These are phyloP conservation scores for Drosophila pectinifera DNA, from an alignment of 1,140 invertebrate species.

Conservation along the genomic window DNA sequence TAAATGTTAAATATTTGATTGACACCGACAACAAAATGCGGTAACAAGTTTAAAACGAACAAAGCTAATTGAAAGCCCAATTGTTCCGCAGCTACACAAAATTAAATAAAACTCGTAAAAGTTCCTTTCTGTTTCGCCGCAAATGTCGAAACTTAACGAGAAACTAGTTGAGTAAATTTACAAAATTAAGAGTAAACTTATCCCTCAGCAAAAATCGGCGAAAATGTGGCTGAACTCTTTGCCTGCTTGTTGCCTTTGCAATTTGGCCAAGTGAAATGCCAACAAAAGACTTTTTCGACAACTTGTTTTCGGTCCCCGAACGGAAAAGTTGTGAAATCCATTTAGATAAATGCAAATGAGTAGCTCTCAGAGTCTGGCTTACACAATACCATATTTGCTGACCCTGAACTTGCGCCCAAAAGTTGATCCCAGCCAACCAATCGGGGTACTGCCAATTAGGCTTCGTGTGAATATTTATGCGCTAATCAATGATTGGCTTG, in stretches of 20 bases:
- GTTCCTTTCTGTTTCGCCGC: conserved; percentile 2
- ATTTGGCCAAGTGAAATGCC: conserved; percentile 55
- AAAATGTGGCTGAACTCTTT: conserved; percentile 2
- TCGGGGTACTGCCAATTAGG: conserved; percentile 35
- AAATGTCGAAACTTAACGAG: conserved; percentile 42
- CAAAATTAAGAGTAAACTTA: conserved; percentile 39
- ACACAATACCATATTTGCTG: conserved; percentile 24
- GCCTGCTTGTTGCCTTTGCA: conserved; percentile 36
- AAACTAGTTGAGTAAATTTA: conserved; percentile 43
- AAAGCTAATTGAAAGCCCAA: conserved; percentile 17
- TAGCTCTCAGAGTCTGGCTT: conserved; percentile 2
- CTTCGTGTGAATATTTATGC: conserved; percentile 69
- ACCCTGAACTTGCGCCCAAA: conserved; percentile 67
- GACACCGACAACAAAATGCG: conserved; percentile 18
- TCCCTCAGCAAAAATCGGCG: conserved; percentile 28
- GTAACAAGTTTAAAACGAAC: conserved; percentile 8
- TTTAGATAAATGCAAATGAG: conserved; percentile 52
- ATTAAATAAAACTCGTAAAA: conserved; percentile 33
- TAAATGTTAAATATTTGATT: conserved; percentile 53
- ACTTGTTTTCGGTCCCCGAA: conserved; percentile 28
- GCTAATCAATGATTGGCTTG: conserved; percentile 60
- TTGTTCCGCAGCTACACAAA: conserved; percentile 25
- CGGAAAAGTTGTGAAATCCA: conserved; percentile 23
- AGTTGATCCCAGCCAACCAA: conserved; percentile 3
- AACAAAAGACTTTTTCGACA: conserved; percentile 54